Evolutionary conservation across 2,888 invertebrate species (phyloP).

Genomic region (Fragum sueziense): DNA sequence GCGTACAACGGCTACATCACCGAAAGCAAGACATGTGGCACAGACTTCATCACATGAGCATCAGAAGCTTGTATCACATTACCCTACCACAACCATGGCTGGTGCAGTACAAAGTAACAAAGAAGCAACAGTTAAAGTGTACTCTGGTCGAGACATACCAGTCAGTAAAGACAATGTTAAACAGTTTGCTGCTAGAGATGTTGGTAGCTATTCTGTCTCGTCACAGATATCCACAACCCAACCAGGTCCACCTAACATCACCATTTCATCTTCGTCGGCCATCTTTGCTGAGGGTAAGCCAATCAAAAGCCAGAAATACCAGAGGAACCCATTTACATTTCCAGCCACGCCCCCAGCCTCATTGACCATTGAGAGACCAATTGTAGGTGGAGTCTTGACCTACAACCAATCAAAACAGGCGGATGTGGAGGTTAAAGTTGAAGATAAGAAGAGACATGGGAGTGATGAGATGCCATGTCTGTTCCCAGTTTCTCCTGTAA

Average conservation of each 20-base stretch:
- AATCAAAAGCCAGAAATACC: conserved; percentile 38
- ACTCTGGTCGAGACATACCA: conserved; percentile 6
- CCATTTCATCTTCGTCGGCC: conserved; percentile 44
- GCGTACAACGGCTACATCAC: background rate
- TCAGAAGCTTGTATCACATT: conserved; percentile 10
- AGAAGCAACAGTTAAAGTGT: conserved; percentile 20
- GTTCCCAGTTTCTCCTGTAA: conserved; percentile 53
- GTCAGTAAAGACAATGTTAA: background rate
- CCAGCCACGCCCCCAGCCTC: conserved; percentile 59
- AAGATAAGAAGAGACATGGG: conserved; percentile 49
- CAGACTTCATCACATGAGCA: conserved; percentile 15
- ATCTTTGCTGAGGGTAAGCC: conserved; percentile 51
- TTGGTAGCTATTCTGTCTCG: background rate
- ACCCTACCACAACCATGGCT: background rate
- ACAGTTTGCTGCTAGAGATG: conserved; percentile 1
- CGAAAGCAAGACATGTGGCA: background rate
- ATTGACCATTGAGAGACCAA: conserved; percentile 51
- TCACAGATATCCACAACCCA: conserved; percentile 41
- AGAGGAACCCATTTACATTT: conserved; percentile 61
- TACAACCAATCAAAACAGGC: conserved; percentile 45
- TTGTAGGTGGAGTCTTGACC: conserved; percentile 7
- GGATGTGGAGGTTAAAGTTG: conserved; percentile 16
- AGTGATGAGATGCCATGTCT: conserved; percentile 66
- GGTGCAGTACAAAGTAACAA: background rate
- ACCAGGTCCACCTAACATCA: conserved; percentile 56